Evolutionary conservation across 2,113 vertebrate genomes (phyloP), one percentile per base, ranked within the genome.

Genomic region (Uria lomvia): DNA sequence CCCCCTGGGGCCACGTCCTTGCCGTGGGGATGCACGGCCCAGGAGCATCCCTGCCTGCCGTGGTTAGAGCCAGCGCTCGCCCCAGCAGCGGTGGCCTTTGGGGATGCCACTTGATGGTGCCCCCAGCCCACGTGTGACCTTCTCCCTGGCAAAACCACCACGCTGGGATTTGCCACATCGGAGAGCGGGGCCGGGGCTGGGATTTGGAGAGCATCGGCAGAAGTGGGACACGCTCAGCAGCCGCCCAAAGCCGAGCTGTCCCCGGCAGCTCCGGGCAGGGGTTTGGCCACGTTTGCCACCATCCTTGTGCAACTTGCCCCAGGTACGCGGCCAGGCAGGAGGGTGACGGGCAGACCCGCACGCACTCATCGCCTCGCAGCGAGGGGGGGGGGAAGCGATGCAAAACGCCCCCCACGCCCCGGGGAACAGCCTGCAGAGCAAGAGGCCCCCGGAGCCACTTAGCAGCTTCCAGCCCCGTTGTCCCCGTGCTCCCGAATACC

Each of bases 401-500:
- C 17, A 52, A 74, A 83, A 30, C 2, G 1, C 23, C 8, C 45
- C 80, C 87, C 84, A 63, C 1, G 6, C 65, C 80, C 29, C 59
- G 3, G 14, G 52, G 68, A 84, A 24, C 7, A 43, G 24, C 85
- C 85, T 2, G 5, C 2, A 1, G 59, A 92, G 70, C 82, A 3
- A 66, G 86, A 77, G 86, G 91, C 86, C 82, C 75, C 43, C 0
- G 1, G 60, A 79, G 52, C 60, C 81, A 53, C 82, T 60, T 8
- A 24, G 16, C 56, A 36, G 68, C 56, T 56, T 6, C 4, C 8
- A 67, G 75, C 15, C 3, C 88, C 8, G 36, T 5, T 63, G 78
- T 95, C 88, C 88, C 90, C 18, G 7, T 36, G 88, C 71, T 92
- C 94, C 94, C 83, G 4, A 90, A 96, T 96, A 27, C 95, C 95